Base-by-base conservation (phyloP, 2,888 invertebrate species). In the Drosophila quinaria region DNA sequence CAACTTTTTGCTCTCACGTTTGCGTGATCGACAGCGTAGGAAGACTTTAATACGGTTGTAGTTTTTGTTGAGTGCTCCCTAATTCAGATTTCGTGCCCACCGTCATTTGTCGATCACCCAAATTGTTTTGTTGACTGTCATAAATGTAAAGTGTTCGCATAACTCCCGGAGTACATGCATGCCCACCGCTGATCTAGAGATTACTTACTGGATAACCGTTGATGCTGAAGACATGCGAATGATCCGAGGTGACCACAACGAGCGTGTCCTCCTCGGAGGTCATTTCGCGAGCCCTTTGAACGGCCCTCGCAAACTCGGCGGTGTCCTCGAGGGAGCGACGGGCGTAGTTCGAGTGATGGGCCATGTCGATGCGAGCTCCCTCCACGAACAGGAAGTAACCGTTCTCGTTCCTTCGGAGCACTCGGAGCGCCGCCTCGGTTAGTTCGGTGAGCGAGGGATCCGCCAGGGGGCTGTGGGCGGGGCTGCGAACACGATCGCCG, bases 241-340 rank as follows among this genome's bases (percentile, higher is more conserved):
- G 97, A 91, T 97, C 97, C 0, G 97, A 94, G 0, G 97, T 97
- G 3, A 97, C 97, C 0, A 98, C 94, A 11, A 97, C 94, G n/a
- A 98, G 93, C 0, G 98, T 98, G 31, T 98, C 96, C 0, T 95
- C 93, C 0, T 92, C 91, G 60, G 94, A 93, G 0, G 96, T 95
- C 92, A 96, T 92, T 44, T 94, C 92, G 42, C 94, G 76, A 0
- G 97, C 96, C 49, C 93, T 93, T 84, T 94, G 92, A 6, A 97
- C 94, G 1, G 98, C 96, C 47, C 95, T 94, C 25, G 96, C 95
- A 60, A 97, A 94, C 86, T 97, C 96, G 0, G 96, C 94, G 0
- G 97, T 96, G 91, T 98, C 98, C 80, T 96, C 95, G 0, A 98
- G 92, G 0, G 98, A 96, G 65, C 94, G 94, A 10, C 94, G 94